Evolutionary conservation across 2,113 vertebrate genomes (phyloP), one percentile per base, ranked within the genome.

Genomic region (Daubentonia madagascariensis): DNA sequence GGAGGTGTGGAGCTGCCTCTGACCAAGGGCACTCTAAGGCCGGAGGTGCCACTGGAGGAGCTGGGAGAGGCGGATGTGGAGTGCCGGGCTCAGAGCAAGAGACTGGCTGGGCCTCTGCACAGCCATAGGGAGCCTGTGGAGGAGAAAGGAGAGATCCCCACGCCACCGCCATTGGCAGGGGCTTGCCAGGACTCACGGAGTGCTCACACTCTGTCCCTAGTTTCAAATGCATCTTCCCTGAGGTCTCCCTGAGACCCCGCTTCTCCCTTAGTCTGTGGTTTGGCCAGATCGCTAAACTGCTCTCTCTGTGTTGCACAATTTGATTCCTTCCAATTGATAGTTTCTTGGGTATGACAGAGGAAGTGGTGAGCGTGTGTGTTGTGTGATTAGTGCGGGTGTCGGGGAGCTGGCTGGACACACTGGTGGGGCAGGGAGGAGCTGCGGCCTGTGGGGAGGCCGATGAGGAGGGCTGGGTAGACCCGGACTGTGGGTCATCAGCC

Each of bases 301-400:
- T 40, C 25, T 57, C 43, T 30, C 50, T n/a, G 7, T 78, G 12
- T 93, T 96, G 81, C 59, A 40, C 81, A 80, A 94, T 76, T 61
- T 76, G 85, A 81, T 81, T 75, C 9, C 67, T 92, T 61, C n/a
- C 17, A 89, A 85, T 25, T 37, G 91, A 96, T 83, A 63, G 6
- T 35, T n/a, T 83, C 78, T 75, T 67, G 45, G 43, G 73, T 35
- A 50, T 6, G 4, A 17, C 14, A 32, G 48, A 92, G 89, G 97
- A 97, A 91, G 81, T 61, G 91, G 81, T 61, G 1, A 86, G 17
- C 25, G 6, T 48, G 37, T 88, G 63, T 75, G 43, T 57, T 32
- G 17, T 57, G 65, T 59, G 96, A 95, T 96, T 92, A 80, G 79
- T 0, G 3, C 18, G 45, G 16, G 67, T 4, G 17, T 6, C 1